Percentiles rank a stretch among this genome's conserved stretches.
Conservation (phyloP, 2,888 invertebrate genomes). For the Aricia artaxerxes region DNA sequence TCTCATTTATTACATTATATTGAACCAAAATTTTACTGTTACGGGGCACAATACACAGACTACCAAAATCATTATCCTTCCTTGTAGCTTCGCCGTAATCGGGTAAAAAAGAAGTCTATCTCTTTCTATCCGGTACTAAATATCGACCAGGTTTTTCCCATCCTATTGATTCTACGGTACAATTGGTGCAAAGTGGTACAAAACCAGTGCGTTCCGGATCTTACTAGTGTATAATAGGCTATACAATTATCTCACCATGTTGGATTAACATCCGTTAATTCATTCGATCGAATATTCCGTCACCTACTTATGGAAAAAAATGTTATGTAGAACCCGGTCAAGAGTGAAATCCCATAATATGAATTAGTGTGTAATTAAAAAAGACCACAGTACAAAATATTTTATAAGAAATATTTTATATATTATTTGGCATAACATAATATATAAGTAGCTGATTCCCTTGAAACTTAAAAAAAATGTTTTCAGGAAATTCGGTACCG, state of each 20-base stretch:
- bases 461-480: too few species aligned
- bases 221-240: slow-evolving; percentile 7
- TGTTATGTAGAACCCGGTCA: background rate
- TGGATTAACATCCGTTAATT: slow-evolving; percentile 10
- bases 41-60: too few species aligned
- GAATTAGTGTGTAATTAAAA: background rate
- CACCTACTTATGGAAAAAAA: background rate
- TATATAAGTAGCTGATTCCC: too few species aligned
- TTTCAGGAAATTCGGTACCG: too few species aligned
- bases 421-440: too few species aligned
- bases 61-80: too few species aligned
- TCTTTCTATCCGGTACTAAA: background rate
- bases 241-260: slow-evolving; percentile 16
- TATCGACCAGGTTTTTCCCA: slow-evolving; percentile 53
- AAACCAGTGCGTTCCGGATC: slow-evolving; percentile 35
- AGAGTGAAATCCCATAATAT: background rate
- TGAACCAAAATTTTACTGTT: too few species aligned
- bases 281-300: slow-evolving; percentile 2
- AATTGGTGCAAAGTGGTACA: slow-evolving; percentile 46
- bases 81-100: background rate
- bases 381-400: background rate
- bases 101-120: background rate
- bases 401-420: background rate
- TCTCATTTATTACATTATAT: too few species aligned
- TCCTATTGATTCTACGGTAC: slow-evolving; percentile 54